Evolutionary conservation across 2,113 vertebrate species (phyloP), one percentile per base, ranked within the genome.

Genomic region (Burhinus bistriatus): DNA sequence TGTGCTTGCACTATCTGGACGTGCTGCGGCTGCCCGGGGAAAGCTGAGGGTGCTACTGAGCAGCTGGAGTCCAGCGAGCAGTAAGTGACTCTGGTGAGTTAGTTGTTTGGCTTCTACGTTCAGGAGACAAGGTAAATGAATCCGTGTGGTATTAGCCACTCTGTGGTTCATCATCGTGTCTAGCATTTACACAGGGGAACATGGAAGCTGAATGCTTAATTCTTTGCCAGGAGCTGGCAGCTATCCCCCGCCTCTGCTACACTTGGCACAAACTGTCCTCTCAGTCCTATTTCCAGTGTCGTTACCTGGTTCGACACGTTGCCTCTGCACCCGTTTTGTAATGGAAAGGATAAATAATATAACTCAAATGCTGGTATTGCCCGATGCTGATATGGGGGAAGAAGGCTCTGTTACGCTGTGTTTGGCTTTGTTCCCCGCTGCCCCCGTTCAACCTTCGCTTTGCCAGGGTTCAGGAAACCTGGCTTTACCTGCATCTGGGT

Each of bases 1-100:
- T 26, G 45, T 21, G 49, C 62, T 65, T 6, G 0, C 32, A 0
- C 4, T n/a, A 0, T 14, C 14, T 5, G 22, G 12, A 1, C 0
- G 51, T 47, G 40, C 73, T 45, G 66, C 32, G 21, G 72, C 81
- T 12, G 27, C 1, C 9, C 57, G 0, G 52, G 76, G 76, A 22
- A 22, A 21, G 70, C 78, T 47, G 61, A 15, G 66, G 26, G 4
- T 25, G 89, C n/a, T 52, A 0, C 78, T 4, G 12, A 11, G 52
- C 64, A 36, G 51, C 71, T 9, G 5, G 29, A 19, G 40, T 11
- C 26, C 4, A 8, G 51, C 3, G 22, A 58, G 83, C n/a, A 26
- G 19, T 4, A 6, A 4, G n/a, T 4, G 57, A 3, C 52, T 34
- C 10, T 1, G 36, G 12, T 7, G 40, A 26, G 64, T 44, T 15